Base-by-base conservation (phyloP, 2,797 vertebrate species). In the Leptodactylus fallax region DNA sequence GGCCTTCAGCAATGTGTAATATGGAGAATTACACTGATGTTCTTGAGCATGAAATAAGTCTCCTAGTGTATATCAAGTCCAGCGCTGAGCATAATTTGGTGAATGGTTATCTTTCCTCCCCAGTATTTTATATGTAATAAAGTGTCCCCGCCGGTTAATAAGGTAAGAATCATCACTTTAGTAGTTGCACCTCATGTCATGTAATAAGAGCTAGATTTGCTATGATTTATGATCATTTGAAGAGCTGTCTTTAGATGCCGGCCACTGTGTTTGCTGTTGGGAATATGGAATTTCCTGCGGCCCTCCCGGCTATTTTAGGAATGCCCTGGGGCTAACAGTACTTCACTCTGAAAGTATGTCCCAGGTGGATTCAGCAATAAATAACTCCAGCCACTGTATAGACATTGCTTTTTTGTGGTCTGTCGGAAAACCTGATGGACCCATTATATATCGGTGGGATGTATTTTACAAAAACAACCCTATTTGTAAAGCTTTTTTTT, bases 91-190 rank as follows among this genome's bases (percentile, higher is more conserved):
- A 23, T 9, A 6, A 1, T 47, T 71, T 74, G 27, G 53, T 76
- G 55, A 85, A 85, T 84, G 69, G 49, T 84, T 76, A 60, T n/a
- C 82, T 84, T 19, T 74, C 23, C 21, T 51, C n/a, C 71, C 51
- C 71, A 61, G 56, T 61, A 47, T 49, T 76, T 3, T 25, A 63
- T n/a, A 84, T 56, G 21, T 21, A 36, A 47, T 21, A 11, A 56
- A 72, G n/a, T 65, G 23, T 19, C 19, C 60, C 58, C 25, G n/a
- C 13, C 12, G 79, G 17, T 58, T 71, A 71, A 10, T 27, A 55
- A 55, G 65, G 49, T 83, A 83, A 69, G 80, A 36, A n/a, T 47
- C 47, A 16, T 71, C 27, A 36, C 6, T 13, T 27, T 53, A 53
- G 51, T 53, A 9, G 51, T 36, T 36, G 36, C 36, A 36, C 36